A percentile compares a stretch with the other conserved stretches of the same genome.
These are phyloP conservation scores for Tribolium madens DNA, from an alignment of 1,140 invertebrate genomes.

Conservation along the genomic window DNA sequence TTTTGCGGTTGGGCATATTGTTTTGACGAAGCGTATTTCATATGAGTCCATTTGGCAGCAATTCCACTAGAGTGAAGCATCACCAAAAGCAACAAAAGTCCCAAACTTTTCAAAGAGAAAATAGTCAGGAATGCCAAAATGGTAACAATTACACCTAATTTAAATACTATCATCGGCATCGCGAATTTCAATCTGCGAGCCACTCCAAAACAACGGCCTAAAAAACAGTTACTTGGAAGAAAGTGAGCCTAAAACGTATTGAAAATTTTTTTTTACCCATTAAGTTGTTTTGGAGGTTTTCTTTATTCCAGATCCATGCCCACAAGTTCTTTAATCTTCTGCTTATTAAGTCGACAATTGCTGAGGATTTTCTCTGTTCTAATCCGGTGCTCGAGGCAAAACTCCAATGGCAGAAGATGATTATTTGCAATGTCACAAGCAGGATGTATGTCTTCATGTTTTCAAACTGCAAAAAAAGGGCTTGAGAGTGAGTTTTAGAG, in stretches of 20 bases:
- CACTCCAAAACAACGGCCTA: constrained; percentile 59
- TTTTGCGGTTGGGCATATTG: constrained; percentile 42
- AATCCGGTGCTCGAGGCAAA: constrained; percentile 15
- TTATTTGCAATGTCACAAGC: constrained; percentile 16
- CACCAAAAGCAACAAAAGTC: constrained; percentile 51
- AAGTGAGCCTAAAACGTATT: not conserved
- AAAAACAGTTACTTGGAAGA: constrained; percentile 47
- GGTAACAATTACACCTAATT: constrained; percentile 60
- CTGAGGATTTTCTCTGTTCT: not conserved
- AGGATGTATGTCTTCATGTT: constrained; percentile 34
- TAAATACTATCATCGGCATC: constrained; percentile 58
- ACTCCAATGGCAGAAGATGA: constrained; percentile 40
- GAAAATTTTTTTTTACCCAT: not conserved
- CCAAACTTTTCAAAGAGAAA: constrained; percentile 62
- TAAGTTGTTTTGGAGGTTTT: not conserved
- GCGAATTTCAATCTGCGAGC: constrained; percentile 54
- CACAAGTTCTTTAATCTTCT: not conserved
- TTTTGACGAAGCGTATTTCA: constrained; percentile 41
- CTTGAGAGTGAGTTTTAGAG: constrained; percentile 1
- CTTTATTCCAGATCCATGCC: constrained; percentile 19
- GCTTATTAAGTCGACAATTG: not conserved
- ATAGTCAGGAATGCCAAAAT: constrained; percentile 57
- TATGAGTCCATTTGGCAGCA: constrained; percentile 50
- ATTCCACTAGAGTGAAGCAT: constrained; percentile 56
- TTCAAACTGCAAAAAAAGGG: not conserved